A percentile compares a stretch with the other conserved stretches of the same genome.
These are phyloP conservation scores for Antigone vipio DNA, from an alignment of 2,113 vertebrate genomes.

Conservation along the genomic window DNA sequence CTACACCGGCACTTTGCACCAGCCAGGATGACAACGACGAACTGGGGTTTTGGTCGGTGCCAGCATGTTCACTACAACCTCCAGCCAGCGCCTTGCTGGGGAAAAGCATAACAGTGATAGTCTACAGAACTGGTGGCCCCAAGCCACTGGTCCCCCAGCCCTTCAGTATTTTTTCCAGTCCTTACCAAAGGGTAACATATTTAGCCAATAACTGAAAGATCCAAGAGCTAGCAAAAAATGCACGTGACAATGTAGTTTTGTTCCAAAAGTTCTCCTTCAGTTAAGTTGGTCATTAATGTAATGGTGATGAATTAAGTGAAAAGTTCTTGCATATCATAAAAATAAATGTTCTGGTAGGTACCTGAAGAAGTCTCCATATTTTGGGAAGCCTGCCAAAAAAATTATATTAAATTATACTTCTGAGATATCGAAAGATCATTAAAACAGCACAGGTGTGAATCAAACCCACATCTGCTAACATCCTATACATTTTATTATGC, in stretches of 20 bases:
- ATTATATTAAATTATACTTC: not conserved
- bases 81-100: not conserved
- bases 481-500: not conserved
- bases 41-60: not conserved
- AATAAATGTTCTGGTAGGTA: constrained; percentile 28
- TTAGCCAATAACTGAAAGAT: constrained; percentile 3
- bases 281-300: not conserved
- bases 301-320: not conserved
- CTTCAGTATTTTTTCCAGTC: not conserved
- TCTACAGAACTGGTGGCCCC: not conserved
- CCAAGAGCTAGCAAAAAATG: not conserved
- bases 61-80: not conserved
- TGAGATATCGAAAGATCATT: not conserved
- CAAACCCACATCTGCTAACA: not conserved
- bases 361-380: constrained; percentile 42
- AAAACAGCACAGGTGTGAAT: not conserved
- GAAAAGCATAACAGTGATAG: accelerated
- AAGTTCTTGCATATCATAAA: not conserved
- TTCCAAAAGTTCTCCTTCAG: not conserved
- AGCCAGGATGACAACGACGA: not conserved
- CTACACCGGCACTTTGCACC: not conserved
- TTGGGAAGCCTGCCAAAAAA: constrained; percentile 49
- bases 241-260: not conserved
- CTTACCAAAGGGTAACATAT: not conserved
- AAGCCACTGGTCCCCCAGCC: not conserved